Conservation (phyloP, 2,888 invertebrate species). For the Ectemnius continuus region DNA sequence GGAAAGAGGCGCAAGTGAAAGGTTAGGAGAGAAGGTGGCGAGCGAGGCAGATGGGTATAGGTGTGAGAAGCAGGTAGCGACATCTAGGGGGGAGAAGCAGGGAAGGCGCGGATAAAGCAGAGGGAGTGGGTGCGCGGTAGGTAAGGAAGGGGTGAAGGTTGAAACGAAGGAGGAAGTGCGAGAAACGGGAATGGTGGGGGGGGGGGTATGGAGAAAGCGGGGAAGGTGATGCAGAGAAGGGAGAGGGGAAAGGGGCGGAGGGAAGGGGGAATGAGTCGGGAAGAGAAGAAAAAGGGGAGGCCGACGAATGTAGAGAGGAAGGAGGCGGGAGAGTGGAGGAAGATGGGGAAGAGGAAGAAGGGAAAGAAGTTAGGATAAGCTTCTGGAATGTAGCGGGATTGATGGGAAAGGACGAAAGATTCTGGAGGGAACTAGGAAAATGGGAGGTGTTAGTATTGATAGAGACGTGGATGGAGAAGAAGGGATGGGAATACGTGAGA, state of each 20-base stretch:
- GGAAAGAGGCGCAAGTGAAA: too few species aligned
- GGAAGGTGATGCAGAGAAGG: background rate
- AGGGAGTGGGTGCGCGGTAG: background rate
- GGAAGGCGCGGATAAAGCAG: background rate
- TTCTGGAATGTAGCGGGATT: too few species aligned
- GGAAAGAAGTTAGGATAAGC: background rate
- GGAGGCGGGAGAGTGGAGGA: too few species aligned
- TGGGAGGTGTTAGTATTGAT: background rate
- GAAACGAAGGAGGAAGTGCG: background rate
- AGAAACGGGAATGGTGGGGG: background rate
- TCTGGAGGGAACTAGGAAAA: constrained; percentile 2
- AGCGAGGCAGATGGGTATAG: background rate
- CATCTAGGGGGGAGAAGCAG: background rate
- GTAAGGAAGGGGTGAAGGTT: background rate
- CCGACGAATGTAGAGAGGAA: background rate
- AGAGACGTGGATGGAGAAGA: constrained; percentile 8
- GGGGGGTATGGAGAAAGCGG: background rate
- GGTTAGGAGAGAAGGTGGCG: too few species aligned
- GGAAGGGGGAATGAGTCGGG: too few species aligned
- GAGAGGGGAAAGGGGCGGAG: too few species aligned
- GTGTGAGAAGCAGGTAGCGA: background rate
- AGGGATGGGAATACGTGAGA: background rate
- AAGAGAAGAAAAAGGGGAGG: too few species aligned
- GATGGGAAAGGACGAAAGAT: background rate
- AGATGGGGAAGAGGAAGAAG: background rate